These are phyloP conservation scores for Serilophus lunatus DNA, from an alignment of 2,113 vertebrate species.

Conservation along the genomic window DNA sequence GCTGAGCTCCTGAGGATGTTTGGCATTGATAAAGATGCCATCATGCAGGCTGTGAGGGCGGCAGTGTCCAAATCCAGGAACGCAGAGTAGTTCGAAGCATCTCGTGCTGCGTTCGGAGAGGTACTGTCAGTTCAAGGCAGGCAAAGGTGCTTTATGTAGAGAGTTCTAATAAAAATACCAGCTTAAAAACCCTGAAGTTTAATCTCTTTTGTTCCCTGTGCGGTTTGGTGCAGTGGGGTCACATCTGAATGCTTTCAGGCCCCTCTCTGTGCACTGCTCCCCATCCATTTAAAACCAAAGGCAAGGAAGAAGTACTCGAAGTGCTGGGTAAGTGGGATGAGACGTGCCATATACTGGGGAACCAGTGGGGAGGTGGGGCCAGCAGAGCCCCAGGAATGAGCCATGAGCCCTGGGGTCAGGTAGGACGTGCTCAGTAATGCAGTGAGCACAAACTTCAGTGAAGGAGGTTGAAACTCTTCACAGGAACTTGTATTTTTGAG, in stretches of 20 bases:
- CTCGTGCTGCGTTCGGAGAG: background rate
- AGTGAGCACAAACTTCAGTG: background rate
- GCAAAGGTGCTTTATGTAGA: conserved; percentile 51
- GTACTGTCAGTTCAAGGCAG: conserved; percentile 33
- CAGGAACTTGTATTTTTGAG: background rate
- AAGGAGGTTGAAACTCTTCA: background rate
- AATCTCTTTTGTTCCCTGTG: background rate
- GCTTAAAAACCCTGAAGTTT: conserved; percentile 4
- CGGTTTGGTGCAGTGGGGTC: background rate
- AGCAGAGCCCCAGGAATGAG: background rate
- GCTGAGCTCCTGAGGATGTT: conserved; percentile 89
- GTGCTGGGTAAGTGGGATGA: background rate
- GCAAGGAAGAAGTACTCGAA: rapidly evolving
- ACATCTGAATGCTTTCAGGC: background rate
- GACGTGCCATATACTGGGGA: background rate
- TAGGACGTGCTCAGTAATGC: background rate
- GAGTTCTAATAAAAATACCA: conserved; percentile 68
- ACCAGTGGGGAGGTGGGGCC: rapidly evolving
- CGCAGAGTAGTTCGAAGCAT: conserved; percentile 72
- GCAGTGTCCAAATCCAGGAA: conserved; percentile 82
- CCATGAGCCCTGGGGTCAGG: background rate
- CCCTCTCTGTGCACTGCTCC: background rate
- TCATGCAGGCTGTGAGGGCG: conserved; percentile 81
- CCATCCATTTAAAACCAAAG: background rate
- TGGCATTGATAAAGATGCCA: conserved; percentile 89